Base-by-base conservation (phyloP, 1,140 invertebrate genomes). In the Micrasema longulum region DNA sequence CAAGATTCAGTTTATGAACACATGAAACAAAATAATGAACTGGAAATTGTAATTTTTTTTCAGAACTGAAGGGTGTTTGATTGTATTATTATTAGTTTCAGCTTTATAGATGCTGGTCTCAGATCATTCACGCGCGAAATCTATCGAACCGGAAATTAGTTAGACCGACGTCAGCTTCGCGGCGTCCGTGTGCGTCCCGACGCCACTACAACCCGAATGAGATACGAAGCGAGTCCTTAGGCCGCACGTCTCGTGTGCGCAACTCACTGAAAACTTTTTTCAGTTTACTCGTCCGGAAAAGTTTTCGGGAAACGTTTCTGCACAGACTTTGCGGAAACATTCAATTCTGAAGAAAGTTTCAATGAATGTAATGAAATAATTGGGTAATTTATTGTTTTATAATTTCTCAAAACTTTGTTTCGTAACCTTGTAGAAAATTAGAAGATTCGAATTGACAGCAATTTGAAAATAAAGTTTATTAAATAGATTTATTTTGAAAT, bases 151-250 rank as follows among this genome's bases (percentile, higher is more conserved):
- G 43, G 35, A 69, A 53, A 43, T 43, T 43, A 22, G 57, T 36
- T 43, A 9, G 36, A 7, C 6, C 23, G 36, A 60, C 50, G 31
- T 60, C 52, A 47, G 35, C 41, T 41, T 16, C 22, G 10, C 26
- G 31, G 20, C 63, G 41, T 48, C 31, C 73, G 73, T 74, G 62
- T 66, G 68, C 68, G 63, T 66, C 68, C 43, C 52, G 52, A 68
- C 68, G 60, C 68, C 22, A 26, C 38, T 64, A 66, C 43, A 62
- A 52, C 69, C 62, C 47, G 72, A 74, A 68, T 74, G 72, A 63
- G 68, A 38, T 67, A 47, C 2, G 22, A 12, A 12, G 36, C 18
- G 57, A 45, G 53, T 36, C 43, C 43, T 22, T 22, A 63, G 16
- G 23, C 70, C 14, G 16, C 62, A 31, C 47, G 12, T 16, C 63